Evolutionary conservation across 2,113 vertebrate genomes (phyloP).

Genomic region (Fulica atra): DNA sequence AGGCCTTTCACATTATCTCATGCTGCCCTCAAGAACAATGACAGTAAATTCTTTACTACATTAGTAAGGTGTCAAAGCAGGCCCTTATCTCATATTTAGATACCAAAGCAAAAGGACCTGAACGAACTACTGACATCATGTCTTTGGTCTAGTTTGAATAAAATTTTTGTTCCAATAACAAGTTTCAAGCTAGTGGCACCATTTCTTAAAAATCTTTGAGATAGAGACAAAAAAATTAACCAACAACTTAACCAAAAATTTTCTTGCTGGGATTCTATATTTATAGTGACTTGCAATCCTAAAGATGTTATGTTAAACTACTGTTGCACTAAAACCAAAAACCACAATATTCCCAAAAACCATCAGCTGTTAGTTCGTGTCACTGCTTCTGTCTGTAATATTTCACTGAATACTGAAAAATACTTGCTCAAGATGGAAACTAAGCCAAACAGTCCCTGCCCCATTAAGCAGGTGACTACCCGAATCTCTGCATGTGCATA

Average conservation of each 20-base stretch:
- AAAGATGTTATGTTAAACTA: not conserved
- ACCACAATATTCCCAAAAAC: fast-evolving
- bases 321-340: not conserved
- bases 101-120: not conserved
- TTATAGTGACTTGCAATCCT: not conserved
- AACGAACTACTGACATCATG: not conserved
- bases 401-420: not conserved
- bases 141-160: not conserved
- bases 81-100: not conserved
- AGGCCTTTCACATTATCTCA: not conserved
- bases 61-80: not conserved
- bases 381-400: not conserved
- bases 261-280: not conserved
- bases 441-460: not conserved
- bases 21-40: not conserved
- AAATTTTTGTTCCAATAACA: not conserved
- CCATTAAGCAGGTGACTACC: not conserved
- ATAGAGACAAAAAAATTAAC: not conserved
- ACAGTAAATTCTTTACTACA: not conserved
- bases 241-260: not conserved
- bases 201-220: not conserved
- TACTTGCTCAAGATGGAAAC: not conserved
- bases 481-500: not conserved
- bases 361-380: not conserved
- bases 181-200: not conserved